These are phyloP conservation scores for Sycophaga agraensis DNA, from an alignment of 1,140 invertebrate genomes.

Conservation along the genomic window DNA sequence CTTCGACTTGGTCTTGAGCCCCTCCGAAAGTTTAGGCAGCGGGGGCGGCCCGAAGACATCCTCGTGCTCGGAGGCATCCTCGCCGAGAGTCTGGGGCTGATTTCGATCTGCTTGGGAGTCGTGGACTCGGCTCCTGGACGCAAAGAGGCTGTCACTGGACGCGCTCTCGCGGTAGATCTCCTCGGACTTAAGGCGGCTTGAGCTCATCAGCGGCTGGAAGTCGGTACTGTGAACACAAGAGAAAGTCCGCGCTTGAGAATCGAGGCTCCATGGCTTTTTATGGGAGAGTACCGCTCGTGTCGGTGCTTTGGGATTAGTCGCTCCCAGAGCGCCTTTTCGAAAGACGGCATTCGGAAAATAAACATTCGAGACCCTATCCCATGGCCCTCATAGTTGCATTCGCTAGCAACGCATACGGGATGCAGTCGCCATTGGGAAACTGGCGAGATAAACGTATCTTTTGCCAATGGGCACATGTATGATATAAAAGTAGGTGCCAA, in stretches of 20 bases:
- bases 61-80: constrained; percentile 42
- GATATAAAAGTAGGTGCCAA: too few relatives aligned
- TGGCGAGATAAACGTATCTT: too few relatives aligned
- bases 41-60: constrained; percentile 48
- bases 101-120: constrained; percentile 10
- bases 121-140: constrained; percentile 11
- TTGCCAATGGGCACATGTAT: too few relatives aligned
- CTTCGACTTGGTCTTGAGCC: constrained; percentile 32
- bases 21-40: constrained; percentile 33
- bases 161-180: constrained; percentile 43
- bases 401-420: too few relatives aligned
- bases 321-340: too few relatives aligned
- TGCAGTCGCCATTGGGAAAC: too few relatives aligned
- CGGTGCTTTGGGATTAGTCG: too few relatives aligned
- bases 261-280: neutral
- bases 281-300: neutral
- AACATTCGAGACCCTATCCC: too few relatives aligned
- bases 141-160: constrained; percentile 42
- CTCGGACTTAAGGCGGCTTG: constrained; percentile 42
- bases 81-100: constrained; percentile 20
- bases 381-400: too few relatives aligned
- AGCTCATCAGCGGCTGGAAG: constrained; percentile 40
- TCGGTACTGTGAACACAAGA: constrained; percentile 33
- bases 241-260: constrained; percentile 20
- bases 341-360: too few relatives aligned